Base-by-base conservation (phyloP, 2,797 vertebrate species). In the Margarornis squamiger region DNA sequence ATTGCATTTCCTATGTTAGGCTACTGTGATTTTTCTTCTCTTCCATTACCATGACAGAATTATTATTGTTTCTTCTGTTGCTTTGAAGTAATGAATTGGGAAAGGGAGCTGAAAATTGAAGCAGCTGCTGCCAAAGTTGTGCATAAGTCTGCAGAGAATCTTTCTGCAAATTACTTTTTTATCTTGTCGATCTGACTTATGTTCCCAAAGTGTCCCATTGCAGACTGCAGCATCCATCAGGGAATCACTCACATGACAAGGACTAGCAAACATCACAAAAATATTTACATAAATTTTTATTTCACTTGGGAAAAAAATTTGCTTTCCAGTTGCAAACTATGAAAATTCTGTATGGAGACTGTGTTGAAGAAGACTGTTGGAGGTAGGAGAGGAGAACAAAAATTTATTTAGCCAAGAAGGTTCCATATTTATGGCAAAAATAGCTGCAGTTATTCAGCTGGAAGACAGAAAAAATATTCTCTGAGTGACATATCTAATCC, bases 71-170 rank as follows among this genome's bases (percentile, higher is more conserved):
- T 92, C 52, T 93, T 79, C 61, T 88, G 52, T 46, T 89, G 36
- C n/a, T 93, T 91, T 80, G 57, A 94, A 93, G 51, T n/a, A 79
- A 55, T 71, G 41, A 87, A 66, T 43, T 43, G 41, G 46, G 78
- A 93, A 74, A 66, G 15, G 18, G 27, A 92, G 43, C 16, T 89
- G 51, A 92, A 91, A 95, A 85, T 32, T 92, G 71, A 85, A 82
- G 81, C 24, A 85, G 17, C 39, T 73, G 24, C 77, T 92, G 55
- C 39, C 58, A 41, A 72, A 93, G 22, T 48, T 73, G 36, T 78
- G 30, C 29, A 9, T 63, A 72, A 89, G 5, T 74, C 71, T 83
- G 48, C 39, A 80, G 68, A 95, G 89, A 86, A 85, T 83, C 26
- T 78, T 93, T 74, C 34, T 86, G 34, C 14, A 49, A 77, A 43